Conservation (phyloP, 2,888 invertebrate genomes). For the Neocrepidodera transversa region DNA sequence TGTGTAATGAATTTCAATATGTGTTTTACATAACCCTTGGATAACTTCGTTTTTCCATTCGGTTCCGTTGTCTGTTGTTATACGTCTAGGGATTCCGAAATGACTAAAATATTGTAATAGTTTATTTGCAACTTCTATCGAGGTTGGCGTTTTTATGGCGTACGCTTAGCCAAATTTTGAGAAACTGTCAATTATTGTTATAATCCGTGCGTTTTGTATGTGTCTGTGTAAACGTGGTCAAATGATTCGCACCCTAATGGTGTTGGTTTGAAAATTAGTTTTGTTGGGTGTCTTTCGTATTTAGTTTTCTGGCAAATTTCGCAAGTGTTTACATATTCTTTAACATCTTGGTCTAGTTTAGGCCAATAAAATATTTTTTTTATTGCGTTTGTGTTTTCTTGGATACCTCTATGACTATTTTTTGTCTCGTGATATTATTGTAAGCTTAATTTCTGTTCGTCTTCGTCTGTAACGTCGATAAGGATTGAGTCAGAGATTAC, state of each 20-base stretch:
- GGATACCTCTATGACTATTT: conserved; percentile 33
- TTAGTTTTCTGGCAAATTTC: conserved; percentile 35
- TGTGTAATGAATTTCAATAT: conserved; percentile 8
- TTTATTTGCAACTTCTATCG: conserved; percentile 5
- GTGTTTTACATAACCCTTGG: background rate
- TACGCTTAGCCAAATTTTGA: conserved; percentile 15
- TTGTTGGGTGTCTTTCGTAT: conserved; percentile 38
- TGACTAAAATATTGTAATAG: conserved; percentile 9
- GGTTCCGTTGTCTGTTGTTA: conserved; percentile 9
- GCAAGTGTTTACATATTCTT: conserved; percentile 35
- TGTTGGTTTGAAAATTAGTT: conserved; percentile 23
- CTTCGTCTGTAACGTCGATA: conserved; percentile 26
- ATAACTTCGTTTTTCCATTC: conserved; percentile 16
- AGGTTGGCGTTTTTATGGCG: background rate
- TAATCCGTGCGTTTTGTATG: background rate
- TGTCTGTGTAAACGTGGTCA: conserved; percentile 12
- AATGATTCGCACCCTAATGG: conserved; percentile 13
- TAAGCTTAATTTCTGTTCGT: conserved; percentile 27
- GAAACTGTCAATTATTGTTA: conserved; percentile 9
- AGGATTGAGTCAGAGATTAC: background rate
- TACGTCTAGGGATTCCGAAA: conserved; percentile 2
- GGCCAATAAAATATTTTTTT: conserved; percentile 37
- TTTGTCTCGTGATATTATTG: conserved; percentile 36
- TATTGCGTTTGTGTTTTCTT: conserved; percentile 21
- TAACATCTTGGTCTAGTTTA: conserved; percentile 31